These are phyloP conservation scores for Sturnira hondurensis DNA, from an alignment of 2,113 vertebrate genomes.

Conservation along the genomic window DNA sequence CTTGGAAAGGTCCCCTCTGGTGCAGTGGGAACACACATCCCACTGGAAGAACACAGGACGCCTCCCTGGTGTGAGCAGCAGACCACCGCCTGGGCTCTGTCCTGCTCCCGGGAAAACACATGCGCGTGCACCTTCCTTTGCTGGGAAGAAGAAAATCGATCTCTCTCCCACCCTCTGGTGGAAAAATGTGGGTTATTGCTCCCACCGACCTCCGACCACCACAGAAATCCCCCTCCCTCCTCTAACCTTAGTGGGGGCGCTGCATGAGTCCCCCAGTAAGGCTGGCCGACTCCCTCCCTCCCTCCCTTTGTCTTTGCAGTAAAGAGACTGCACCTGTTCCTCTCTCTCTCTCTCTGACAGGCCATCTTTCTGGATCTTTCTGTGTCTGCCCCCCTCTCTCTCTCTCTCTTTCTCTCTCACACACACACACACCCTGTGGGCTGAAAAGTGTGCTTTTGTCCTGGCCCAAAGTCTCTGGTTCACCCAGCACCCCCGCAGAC, in stretches of 20 bases:
- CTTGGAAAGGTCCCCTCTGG: not conserved
- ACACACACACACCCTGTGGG: not conserved
- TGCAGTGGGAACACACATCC: not conserved
- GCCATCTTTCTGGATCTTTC: no score
- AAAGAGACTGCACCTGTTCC: no score
- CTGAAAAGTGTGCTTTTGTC: not conserved
- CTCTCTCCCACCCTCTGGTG: not conserved
- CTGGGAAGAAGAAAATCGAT: not conserved
- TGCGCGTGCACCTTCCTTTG: not conserved
- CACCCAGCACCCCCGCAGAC: no score
- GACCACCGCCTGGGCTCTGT: not conserved
- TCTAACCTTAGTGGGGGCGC: not conserved
- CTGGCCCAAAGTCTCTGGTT: not conserved
- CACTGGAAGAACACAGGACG: not conserved
- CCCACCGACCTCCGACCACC: not conserved
- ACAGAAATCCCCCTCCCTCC: not conserved
- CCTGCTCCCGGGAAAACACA: not conserved
- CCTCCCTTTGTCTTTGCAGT: not conserved
- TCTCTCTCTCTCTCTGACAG: no score
- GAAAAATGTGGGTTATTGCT: not conserved
- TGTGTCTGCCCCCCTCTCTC: no score
- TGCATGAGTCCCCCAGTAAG: not conserved
- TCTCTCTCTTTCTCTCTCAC: not conserved
- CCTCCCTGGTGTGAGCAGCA: fast-evolving
- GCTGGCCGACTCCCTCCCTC: not conserved